Percentiles rank a stretch among this genome's conserved stretches.
Conservation (phyloP, 2,113 vertebrate genomes). For the Rhineura floridana region DNA sequence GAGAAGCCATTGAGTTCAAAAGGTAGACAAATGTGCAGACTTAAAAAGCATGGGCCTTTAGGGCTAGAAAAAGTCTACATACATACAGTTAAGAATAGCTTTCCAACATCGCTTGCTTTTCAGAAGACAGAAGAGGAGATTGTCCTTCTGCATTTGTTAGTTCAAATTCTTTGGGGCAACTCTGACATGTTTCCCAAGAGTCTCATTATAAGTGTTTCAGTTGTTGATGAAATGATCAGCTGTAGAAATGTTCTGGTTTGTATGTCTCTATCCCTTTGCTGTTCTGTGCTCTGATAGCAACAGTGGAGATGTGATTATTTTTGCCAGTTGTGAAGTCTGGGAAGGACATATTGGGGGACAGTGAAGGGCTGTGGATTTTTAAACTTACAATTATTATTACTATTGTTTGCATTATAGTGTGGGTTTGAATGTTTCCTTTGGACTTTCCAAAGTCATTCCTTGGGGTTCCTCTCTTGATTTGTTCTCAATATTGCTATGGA, state of each 20-base stretch:
- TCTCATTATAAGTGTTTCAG: background rate
- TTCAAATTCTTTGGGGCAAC: background rate
- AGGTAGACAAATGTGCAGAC: background rate
- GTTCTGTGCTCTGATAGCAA: background rate
- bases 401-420: background rate
- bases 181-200: background rate
- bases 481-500: background rate
- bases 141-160: fast-evolving
- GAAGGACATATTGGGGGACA: background rate
- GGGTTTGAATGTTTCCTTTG: conserved; percentile 23
- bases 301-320: background rate
- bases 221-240: background rate
- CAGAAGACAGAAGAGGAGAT: background rate
- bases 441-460: fast-evolving
- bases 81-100: background rate
- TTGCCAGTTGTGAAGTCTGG: background rate
- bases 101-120: background rate
- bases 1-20: background rate
- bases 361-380: fast-evolving
- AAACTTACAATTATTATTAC: no score
- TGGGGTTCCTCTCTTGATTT: background rate
- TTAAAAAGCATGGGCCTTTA: background rate
- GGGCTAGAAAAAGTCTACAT: background rate
- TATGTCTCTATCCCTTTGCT: background rate
- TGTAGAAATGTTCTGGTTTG: background rate